Evolutionary conservation across 2,797 vertebrate species (phyloP).

Genomic region (Intellagama lesueurii): DNA sequence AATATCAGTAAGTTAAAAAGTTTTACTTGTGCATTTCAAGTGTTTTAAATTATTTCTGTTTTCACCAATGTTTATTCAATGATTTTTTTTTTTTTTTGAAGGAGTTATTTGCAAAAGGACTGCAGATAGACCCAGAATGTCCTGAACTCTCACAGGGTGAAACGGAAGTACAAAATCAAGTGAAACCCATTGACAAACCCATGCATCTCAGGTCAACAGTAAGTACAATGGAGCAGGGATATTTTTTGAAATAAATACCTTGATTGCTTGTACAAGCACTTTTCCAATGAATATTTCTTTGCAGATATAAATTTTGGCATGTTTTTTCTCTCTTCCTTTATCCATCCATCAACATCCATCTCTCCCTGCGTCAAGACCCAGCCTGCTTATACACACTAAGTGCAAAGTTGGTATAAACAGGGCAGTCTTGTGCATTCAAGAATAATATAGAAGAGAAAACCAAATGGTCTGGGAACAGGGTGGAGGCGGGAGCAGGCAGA

Average conservation of each 20-base stretch:
- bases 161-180: constrained; percentile 77
- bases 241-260: neutral
- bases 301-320: neutral
- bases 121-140: constrained; percentile 62
- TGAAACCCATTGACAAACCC: constrained; percentile 85
- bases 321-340: neutral
- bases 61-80: neutral
- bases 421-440: too few relatives aligned
- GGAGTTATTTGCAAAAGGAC: constrained; percentile 77
- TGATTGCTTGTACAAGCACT: neutral
- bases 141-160: constrained; percentile 68
- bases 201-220: constrained; percentile 84
- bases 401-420: neutral
- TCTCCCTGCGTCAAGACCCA: neutral
- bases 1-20: constrained; percentile 9
- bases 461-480: neutral
- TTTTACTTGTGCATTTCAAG: constrained; percentile 30
- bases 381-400: too few relatives aligned
- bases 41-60: constrained; percentile 41
- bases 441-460: neutral
- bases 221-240: constrained; percentile 70
- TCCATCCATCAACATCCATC: neutral
- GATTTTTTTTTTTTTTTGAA: constrained; percentile 17
- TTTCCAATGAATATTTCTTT: neutral
- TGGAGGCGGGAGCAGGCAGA: neutral